These are phyloP conservation scores for Triplophysa dalaica DNA, from an alignment of 2,113 vertebrate genomes.

Conservation along the genomic window DNA sequence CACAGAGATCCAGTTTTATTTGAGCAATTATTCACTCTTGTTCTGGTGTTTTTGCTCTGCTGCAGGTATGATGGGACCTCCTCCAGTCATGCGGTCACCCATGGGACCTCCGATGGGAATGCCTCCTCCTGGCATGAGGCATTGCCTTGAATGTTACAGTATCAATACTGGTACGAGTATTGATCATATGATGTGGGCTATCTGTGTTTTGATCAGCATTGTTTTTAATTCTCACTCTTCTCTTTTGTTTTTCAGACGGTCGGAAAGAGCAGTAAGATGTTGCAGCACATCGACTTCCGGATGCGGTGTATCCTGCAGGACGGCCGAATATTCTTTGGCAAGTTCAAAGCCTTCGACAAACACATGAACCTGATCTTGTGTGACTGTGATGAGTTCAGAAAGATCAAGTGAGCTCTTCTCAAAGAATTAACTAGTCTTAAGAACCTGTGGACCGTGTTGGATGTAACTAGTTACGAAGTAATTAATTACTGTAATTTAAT, in stretches of 20 bases:
- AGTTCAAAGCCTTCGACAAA: slow-evolving; percentile 98
- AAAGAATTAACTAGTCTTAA: not conserved
- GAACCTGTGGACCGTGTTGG: slow-evolving; percentile 74
- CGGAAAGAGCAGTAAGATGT: slow-evolving; percentile 99
- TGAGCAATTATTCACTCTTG: not conserved
- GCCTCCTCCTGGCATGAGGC: slow-evolving; percentile 90
- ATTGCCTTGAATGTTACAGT: too few relatives aligned
- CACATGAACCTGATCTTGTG: slow-evolving; percentile 99
- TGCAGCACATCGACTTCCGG: slow-evolving; percentile 98
- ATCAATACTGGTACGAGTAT: not conserved
- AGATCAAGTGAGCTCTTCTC: slow-evolving; percentile 88
- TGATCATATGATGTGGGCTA: too few relatives aligned
- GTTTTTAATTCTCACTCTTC: too few relatives aligned
- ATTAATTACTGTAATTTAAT: too few relatives aligned
- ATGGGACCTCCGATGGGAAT: slow-evolving; percentile 66
- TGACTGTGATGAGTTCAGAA: slow-evolving; percentile 97
- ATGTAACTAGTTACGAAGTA: too few relatives aligned
- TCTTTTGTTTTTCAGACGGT: slow-evolving; percentile 79
- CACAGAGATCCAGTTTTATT: not conserved
- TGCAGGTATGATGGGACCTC: slow-evolving; percentile 97
- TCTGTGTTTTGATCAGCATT: not conserved
- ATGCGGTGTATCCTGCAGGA: slow-evolving; percentile 99
- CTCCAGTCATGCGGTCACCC: slow-evolving; percentile 93
- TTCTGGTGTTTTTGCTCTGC: not conserved
- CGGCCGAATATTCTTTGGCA: slow-evolving; percentile 95